Percentiles rank a stretch among this genome's conserved stretches.
Conservation (phyloP, 2,797 vertebrate species). For the Adelosebastes latens region DNA sequence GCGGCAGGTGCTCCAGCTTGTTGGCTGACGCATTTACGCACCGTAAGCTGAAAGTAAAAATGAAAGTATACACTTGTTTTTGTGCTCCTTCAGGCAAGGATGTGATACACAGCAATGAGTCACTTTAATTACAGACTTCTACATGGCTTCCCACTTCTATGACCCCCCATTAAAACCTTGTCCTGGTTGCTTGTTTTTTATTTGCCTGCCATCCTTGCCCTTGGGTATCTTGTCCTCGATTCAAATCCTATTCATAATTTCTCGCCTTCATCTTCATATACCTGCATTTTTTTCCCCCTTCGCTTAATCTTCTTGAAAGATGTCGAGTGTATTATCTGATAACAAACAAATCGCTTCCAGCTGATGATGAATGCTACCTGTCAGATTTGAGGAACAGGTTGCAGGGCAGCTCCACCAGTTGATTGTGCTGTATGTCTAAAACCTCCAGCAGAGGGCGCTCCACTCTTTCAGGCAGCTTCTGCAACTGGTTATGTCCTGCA, state of each 20-base stretch:
- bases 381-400: conserved; percentile 94
- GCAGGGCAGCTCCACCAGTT: conserved; percentile 91
- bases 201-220: conserved; percentile 7
- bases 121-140: conserved; percentile 27
- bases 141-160: neutral
- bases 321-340: neutral
- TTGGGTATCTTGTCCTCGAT: conserved; percentile 22
- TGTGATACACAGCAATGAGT: neutral
- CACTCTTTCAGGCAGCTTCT: conserved; percentile 90
- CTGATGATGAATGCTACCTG: conserved; percentile 82
- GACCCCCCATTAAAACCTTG: neutral
- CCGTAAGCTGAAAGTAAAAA: conserved; percentile 84
- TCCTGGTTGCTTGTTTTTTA: neutral
- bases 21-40: conserved; percentile 96
- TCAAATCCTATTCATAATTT: conserved; percentile 26
- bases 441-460: conserved; percentile 93
- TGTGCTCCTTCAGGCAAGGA: neutral
- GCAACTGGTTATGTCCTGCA: conserved; percentile 90
- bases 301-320: neutral
- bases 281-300: neutral
- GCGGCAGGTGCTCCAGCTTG: conserved; percentile 93
- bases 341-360: conserved; percentile 5
- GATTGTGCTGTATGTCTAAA: conserved; percentile 95
- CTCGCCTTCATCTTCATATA: conserved; percentile 13
- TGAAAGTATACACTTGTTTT: neutral